These are phyloP conservation scores for Cossypha heuglini DNA, from an alignment of 2,797 vertebrate species.

Conservation along the genomic window DNA sequence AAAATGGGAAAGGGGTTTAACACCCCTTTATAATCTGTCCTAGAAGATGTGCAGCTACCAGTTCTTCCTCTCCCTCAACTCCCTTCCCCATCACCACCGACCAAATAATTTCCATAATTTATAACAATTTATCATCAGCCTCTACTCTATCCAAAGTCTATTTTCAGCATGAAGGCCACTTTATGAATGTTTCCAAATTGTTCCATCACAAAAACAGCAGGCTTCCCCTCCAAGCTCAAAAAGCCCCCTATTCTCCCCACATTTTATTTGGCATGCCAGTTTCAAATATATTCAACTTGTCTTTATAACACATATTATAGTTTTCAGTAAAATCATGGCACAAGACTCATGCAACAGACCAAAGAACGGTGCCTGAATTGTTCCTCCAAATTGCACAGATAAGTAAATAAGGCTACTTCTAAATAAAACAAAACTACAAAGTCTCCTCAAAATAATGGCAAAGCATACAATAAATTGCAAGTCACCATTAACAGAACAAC, in stretches of 20 bases:
- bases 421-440: not conserved
- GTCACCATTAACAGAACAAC: not conserved
- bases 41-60: not conserved
- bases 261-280: not conserved
- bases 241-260: not conserved
- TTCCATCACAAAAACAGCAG: not conserved
- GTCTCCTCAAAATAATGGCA: not conserved
- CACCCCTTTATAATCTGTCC: not conserved
- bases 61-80: not conserved
- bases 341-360: not conserved
- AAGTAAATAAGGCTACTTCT: not conserved
- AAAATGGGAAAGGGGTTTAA: not conserved
- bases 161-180: not conserved
- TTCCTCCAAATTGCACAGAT: not conserved
- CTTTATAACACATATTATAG: not conserved
- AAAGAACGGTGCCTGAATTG: not conserved
- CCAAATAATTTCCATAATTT: not conserved
- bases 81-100: fast-evolving
- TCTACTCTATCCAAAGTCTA: not conserved
- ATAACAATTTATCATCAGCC: not conserved
- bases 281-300: not conserved
- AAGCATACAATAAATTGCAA: not conserved
- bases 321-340: not conserved
- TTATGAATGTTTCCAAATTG: not conserved
- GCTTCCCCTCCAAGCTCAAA: not conserved